Base-by-base conservation (phyloP, 2,888 invertebrate species). In the Parochlus steinenii region DNA sequence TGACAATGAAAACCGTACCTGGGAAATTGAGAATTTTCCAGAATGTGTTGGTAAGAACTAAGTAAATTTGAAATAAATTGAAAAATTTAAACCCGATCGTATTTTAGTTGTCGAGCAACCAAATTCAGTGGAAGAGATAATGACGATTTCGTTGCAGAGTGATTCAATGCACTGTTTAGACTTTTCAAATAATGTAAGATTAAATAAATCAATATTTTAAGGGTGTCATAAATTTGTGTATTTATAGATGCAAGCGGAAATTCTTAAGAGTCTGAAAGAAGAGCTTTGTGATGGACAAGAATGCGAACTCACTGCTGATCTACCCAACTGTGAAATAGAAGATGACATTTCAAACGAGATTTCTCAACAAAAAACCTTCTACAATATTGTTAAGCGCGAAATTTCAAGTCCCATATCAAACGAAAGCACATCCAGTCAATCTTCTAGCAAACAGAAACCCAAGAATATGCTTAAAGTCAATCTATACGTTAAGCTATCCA, bases 21-120 rank as follows among this genome's bases (percentile, higher is more conserved):
- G 61, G 62, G 51, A 50, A 39, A 52, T 52, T 39, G 46, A 50
- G 19, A 48, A 50, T 15, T 48, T 44, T 39, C 70, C 71, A 1
- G 72, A 73, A 46, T 75, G 74, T 48, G 61, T 64, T 40, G 58
- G 67, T 65, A 44, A 12, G 4, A 22, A 23, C 25, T 23, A 17
- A 20, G 18, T 24, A 12, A 10, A 24, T 16, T 18, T 20, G n/a
- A n/a, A n/a, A n/a, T n/a, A n/a, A n/a, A n/a, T n/a, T n/a, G n/a
- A n/a, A n/a, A n/a, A n/a, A n/a, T n/a, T n/a, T n/a, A n/a, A n/a
- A n/a, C n/a, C n/a, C n/a, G n/a, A n/a, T n/a, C n/a, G n/a, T n/a
- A n/a, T n/a, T 43, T 42, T 43, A 65, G 65, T 61, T 32, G 58
- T 62, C 1, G 56, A 62, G 41, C 42, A 63, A 25, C 65, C 69